Percentiles rank a stretch among this genome's conserved stretches.
Evolutionary conservation across 2,888 invertebrate genomes (phyloP).

Genomic region (Hanleya hanleyi): DNA sequence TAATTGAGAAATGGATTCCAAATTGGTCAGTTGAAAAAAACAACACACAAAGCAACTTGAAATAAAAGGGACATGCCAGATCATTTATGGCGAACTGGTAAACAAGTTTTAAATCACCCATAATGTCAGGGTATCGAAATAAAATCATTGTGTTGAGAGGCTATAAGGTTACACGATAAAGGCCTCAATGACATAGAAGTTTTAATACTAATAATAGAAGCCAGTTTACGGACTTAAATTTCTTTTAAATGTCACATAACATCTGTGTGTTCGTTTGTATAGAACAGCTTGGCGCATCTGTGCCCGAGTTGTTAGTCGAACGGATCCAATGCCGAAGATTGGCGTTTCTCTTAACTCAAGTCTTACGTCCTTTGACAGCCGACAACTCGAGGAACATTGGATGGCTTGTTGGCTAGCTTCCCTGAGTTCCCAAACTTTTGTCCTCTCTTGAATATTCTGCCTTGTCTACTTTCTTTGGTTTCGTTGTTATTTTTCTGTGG

Average conservation of each 20-base stretch:
- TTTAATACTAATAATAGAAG: slow-evolving; percentile 2
- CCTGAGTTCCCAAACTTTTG: neutral
- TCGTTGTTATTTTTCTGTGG: slow-evolving; percentile 7
- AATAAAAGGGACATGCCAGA: too few species aligned
- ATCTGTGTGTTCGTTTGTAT: neutral
- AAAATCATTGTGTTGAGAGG: neutral
- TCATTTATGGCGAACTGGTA: too few species aligned
- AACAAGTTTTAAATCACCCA: too few species aligned
- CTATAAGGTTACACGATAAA: neutral
- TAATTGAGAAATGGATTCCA: too few species aligned
- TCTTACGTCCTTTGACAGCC: neutral
- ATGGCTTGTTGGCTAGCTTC: neutral
- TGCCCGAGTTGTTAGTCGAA: neutral
- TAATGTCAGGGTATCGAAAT: too few species aligned
- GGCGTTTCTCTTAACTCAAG: too few species aligned
- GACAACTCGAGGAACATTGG: neutral
- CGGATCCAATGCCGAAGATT: too few species aligned
- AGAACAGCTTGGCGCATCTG: neutral
- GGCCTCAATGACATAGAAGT: neutral
- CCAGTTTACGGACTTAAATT: too few species aligned
- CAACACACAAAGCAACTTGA: too few species aligned
- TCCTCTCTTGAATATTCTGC: neutral
- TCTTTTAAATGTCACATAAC: too few species aligned
- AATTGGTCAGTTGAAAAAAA: too few species aligned
- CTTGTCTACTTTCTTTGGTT: neutral